Conservation (phyloP, 2,888 invertebrate genomes). For the Temnothorax rugatulus region DNA sequence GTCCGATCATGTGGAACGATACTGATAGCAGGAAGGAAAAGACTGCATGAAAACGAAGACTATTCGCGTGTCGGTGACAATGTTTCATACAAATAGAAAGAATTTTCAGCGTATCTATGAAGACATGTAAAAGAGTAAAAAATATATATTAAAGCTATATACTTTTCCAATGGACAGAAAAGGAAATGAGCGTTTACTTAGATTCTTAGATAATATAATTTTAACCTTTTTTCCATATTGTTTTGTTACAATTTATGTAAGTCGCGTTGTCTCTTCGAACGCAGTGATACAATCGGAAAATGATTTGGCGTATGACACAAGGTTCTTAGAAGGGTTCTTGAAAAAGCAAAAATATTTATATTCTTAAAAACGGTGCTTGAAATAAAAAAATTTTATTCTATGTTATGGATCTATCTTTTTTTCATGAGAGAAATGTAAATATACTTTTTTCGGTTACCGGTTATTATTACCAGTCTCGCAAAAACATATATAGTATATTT, state of each 20-base stretch:
- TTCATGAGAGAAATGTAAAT: background rate
- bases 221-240: background rate
- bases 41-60: constrained; percentile 4
- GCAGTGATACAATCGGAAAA: background rate
- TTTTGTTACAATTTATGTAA: background rate
- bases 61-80: background rate
- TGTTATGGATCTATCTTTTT: background rate
- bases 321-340: background rate
- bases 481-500: background rate
- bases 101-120: background rate
- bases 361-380: background rate
- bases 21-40: constrained; percentile 21
- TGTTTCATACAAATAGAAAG: background rate
- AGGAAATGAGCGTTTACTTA: background rate
- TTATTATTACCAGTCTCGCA: background rate
- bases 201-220: background rate
- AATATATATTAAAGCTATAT: background rate
- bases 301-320: background rate
- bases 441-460: background rate
- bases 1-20: constrained; percentile 19
- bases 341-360: background rate
- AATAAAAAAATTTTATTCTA: background rate
- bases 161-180: background rate
- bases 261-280: background rate
- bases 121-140: background rate